Conservation (phyloP, 1,140 invertebrate genomes). For the Halictus rubicundus region DNA sequence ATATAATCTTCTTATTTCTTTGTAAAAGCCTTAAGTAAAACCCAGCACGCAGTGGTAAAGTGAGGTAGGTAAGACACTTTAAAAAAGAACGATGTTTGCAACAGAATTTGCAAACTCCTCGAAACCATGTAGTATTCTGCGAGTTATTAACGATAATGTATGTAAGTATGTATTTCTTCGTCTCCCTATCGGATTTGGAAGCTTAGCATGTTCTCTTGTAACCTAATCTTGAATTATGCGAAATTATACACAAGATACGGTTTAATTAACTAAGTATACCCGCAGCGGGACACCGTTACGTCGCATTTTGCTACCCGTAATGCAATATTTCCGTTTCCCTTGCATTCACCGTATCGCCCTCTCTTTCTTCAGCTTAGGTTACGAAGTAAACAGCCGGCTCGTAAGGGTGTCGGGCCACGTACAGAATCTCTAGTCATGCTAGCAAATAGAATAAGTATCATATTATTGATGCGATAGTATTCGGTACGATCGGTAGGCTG, state of each 20-base stretch:
- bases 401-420: conserved; percentile 49
- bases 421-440: conserved; percentile 68
- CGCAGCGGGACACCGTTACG: conserved; percentile 63
- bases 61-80: no score
- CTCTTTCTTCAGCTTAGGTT: background rate
- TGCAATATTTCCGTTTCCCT: conserved; percentile 43
- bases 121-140: no score
- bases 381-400: conserved; percentile 43
- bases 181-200: conserved; percentile 16
- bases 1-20: no score
- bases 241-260: conserved; percentile 58
- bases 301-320: conserved; percentile 63
- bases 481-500: background rate
- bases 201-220: conserved; percentile 45
- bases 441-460: conserved; percentile 60
- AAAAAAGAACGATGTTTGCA: background rate
- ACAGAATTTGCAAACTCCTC: no score
- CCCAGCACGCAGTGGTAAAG: no score
- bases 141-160: no score
- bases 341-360: background rate
- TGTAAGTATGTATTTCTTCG: background rate
- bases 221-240: conserved; percentile 33
- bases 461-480: conserved; percentile 55
- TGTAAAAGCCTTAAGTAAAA: no score
- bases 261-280: conserved; percentile 75